Base-by-base conservation (phyloP, 2,797 vertebrate species). In the Propithecus deckenii region DNA sequence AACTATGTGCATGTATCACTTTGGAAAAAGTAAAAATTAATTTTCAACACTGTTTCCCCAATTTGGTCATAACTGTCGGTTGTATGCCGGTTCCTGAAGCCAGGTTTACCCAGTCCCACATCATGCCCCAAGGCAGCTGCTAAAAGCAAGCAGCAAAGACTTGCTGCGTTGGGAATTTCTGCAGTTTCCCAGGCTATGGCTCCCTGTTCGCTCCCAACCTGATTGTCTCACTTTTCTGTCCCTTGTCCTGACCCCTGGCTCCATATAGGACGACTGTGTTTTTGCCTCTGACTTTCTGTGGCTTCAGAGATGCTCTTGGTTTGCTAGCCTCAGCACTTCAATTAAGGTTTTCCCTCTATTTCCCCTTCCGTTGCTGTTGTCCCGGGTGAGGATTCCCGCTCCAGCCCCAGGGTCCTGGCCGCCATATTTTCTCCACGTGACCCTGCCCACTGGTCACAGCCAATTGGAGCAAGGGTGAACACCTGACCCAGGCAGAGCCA, bases 401-500 rank as follows among this genome's bases (percentile, higher is more conserved):
- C 67, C 30, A 67, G 13, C 17, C 57, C 32, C n/a, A 46, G 10
- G 65, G 18, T 55, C 32, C 85, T 1, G 0, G 52, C 65, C 41
- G 72, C 25, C 30, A 32, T 2, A 0, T 72, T 76, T 32, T n/a
- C 14, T 83, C 23, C 5, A 1, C 4, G 6, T 1, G 12, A 7
- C 35, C 23, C 86, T 43, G 15, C 15, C 65, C 32, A 30, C 41
- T 43, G 78, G 78, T 75, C 46, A 5, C 57, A 43, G 28, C 65
- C 57, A 46, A 74, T 48, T 85, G 90, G 89, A 86, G 55, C 52
- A 38, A 72, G 32, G 10, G 13, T 63, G 25, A 55, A 15, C 28
- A 18, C 65, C 41, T 59, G 93, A 59, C 74, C 87, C 63, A 4
- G 30, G 83, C 46, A 43, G 71, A 89, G 63, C 95, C 94, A 81